A percentile compares a stretch with the other conserved stretches of the same genome.
Evolutionary conservation across 2,113 vertebrate genomes (phyloP).

Genomic region (Arizona elegans): DNA sequence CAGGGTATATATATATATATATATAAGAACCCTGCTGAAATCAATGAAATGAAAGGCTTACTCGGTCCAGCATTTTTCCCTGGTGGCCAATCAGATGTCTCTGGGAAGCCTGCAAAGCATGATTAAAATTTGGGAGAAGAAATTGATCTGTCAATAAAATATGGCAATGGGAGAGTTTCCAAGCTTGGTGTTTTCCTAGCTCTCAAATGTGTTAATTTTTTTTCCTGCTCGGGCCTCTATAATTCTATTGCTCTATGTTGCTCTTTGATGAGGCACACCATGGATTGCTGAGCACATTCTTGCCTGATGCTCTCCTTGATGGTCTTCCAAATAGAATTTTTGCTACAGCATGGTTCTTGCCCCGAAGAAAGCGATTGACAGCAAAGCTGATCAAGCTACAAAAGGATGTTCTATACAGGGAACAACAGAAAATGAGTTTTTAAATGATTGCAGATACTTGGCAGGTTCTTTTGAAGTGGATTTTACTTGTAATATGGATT

Average conservation of each 20-base stretch:
- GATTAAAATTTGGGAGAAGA: not conserved
- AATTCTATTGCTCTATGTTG: not conserved
- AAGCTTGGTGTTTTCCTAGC: not conserved
- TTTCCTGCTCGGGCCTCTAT: not conserved
- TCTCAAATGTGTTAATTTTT: not conserved
- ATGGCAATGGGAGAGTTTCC: not conserved
- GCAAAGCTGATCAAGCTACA: constrained; percentile 26
- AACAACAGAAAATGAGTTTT: constrained; percentile 45
- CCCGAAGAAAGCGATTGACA: constrained; percentile 8
- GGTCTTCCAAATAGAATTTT: constrained; percentile 9
- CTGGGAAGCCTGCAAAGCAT: not conserved
- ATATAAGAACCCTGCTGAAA: not conserved
- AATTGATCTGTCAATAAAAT: not conserved
- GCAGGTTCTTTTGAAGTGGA: constrained; percentile 30
- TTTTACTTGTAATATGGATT: constrained; percentile 39
- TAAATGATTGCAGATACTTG: constrained; percentile 42
- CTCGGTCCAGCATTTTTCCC: not conserved
- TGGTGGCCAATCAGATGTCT: not conserved
- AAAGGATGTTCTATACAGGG: constrained; percentile 4
- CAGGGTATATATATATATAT: too few relatives aligned
- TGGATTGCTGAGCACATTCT: not conserved
- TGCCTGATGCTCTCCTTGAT: not conserved
- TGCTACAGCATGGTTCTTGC: not conserved
- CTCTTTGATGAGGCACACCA: not conserved
- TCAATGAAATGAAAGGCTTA: not conserved